Percentiles rank a stretch among this genome's conserved stretches.
Conservation (phyloP, 1,140 invertebrate genomes). For the Procambarus virginalis region DNA sequence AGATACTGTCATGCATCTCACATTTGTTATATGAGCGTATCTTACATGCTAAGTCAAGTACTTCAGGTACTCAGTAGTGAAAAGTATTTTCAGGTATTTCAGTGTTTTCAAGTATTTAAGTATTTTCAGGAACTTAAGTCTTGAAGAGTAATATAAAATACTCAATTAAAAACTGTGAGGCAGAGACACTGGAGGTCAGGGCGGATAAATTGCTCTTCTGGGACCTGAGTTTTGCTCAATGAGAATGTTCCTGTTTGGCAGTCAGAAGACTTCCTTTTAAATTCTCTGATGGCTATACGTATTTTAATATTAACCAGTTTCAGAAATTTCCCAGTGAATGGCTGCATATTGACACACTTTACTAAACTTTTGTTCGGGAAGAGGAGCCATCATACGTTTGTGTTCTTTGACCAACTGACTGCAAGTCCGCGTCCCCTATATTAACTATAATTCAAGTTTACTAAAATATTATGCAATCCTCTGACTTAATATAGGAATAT, state of each 20-base stretch:
- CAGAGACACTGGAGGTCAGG: background rate
- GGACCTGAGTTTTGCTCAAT: background rate
- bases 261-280: background rate
- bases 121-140: background rate
- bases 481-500: too few species aligned
- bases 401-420: conserved; percentile 12
- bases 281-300: background rate
- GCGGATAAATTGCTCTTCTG: background rate
- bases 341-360: background rate
- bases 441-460: background rate
- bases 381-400: background rate
- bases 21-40: too few species aligned
- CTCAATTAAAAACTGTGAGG: too few species aligned
- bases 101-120: background rate
- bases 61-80: too few species aligned
- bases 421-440: conserved; percentile 6
- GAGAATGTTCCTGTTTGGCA: background rate
- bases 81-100: background rate
- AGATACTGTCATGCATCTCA: too few species aligned
- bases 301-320: background rate
- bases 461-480: conserved; percentile 20
- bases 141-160: too few species aligned
- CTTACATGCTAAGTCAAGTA: too few species aligned
- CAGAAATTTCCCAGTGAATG: conserved; percentile 3
- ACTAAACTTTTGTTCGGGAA: background rate